Evolutionary conservation across 2,113 vertebrate species (phyloP).

Genomic region (Spizaetus ornatus): DNA sequence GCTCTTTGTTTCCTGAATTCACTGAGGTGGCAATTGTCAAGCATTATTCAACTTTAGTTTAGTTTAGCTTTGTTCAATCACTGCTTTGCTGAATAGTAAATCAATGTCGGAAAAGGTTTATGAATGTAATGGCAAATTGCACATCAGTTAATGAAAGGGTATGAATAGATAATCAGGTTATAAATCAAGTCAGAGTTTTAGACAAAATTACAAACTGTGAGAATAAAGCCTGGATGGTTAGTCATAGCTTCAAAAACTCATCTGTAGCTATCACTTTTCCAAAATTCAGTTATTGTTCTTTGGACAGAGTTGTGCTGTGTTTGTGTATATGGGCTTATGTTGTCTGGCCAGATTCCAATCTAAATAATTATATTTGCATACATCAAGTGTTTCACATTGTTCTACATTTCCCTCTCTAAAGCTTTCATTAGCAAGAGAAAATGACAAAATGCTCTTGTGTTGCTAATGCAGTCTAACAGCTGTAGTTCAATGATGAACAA

Average conservation of each 20-base stretch:
- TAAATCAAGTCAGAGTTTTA: conserved; percentile 15
- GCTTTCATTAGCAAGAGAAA: background rate
- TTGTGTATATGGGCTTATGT: background rate
- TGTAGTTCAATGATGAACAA: background rate
- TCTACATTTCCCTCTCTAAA: background rate
- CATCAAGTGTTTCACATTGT: background rate
- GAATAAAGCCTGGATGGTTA: background rate
- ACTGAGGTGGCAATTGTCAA: background rate
- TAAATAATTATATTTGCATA: background rate
- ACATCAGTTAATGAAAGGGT: background rate
- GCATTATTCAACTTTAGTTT: background rate
- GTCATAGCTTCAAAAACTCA: background rate
- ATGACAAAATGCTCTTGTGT: background rate
- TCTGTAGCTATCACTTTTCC: background rate
- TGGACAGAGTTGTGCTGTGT: background rate
- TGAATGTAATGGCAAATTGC: background rate
- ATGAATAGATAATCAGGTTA: background rate
- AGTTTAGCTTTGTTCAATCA: background rate
- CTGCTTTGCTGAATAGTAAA: background rate
- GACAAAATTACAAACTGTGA: background rate
- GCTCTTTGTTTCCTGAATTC: background rate
- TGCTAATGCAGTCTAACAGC: background rate
- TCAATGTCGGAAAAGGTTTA: background rate
- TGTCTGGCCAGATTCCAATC: background rate
- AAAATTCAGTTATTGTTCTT: background rate